Percentiles rank a stretch among this genome's conserved stretches.
Conservation (phyloP, 2,797 vertebrate species). For the Anas georgica region DNA sequence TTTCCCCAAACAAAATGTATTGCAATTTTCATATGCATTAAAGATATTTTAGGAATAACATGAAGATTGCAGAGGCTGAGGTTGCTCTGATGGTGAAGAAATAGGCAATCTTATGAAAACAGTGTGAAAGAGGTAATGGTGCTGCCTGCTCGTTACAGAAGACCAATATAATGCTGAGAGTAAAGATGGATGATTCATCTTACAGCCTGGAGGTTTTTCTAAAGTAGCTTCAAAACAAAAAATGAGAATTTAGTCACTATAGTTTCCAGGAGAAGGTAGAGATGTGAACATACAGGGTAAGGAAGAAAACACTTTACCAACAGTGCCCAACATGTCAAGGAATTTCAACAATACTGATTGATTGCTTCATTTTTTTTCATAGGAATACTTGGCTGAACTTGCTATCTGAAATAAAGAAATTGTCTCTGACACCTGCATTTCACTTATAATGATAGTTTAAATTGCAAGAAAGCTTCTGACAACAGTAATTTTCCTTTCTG, state of each 20-base stretch:
- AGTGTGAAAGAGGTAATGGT: neutral
- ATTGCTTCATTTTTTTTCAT: neutral
- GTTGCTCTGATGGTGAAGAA: neutral
- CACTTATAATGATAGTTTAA: slow-evolving; percentile 10
- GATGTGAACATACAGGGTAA: neutral
- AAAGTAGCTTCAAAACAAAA: slow-evolving; percentile 27
- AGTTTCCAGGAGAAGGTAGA: neutral
- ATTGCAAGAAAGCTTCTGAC: neutral
- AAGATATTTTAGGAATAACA: neutral
- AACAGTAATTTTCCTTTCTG: slow-evolving; percentile 37
- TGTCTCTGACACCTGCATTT: neutral
- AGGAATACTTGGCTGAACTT: neutral
- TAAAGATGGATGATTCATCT: slow-evolving; percentile 39
- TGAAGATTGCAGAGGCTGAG: neutral
- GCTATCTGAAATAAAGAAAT: neutral
- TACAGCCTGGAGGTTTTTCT: neutral
- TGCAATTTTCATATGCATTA: neutral
- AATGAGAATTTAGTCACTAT: neutral
- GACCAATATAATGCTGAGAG: slow-evolving; percentile 1
- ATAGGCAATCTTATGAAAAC: neutral
- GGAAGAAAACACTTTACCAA: neutral
- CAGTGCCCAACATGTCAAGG: neutral
- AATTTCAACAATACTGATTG: neutral
- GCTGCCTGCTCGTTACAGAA: neutral
- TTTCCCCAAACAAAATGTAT: neutral